Evolutionary conservation across 2,888 invertebrate species (phyloP).

Genomic region (Drosophila anceps): DNA sequence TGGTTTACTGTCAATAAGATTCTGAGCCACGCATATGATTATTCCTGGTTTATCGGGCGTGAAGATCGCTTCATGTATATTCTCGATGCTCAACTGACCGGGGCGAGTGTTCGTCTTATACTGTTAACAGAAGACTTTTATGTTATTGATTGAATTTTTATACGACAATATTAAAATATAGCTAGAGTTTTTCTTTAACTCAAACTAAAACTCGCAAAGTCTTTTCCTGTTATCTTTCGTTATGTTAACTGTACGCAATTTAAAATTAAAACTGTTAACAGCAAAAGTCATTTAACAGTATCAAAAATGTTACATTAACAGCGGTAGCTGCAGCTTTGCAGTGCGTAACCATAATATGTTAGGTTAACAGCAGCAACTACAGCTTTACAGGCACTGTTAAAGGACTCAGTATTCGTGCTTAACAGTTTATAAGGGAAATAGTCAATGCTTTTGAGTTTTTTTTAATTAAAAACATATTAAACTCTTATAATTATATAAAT

Average conservation of each 20-base stretch:
- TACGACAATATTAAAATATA: background rate
- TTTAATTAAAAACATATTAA: background rate
- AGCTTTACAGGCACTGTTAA: background rate
- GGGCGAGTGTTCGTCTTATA: conserved; percentile 58
- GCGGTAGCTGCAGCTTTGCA: background rate
- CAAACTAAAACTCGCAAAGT: background rate
- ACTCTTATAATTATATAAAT: background rate
- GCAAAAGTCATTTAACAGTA: background rate
- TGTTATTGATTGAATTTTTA: background rate
- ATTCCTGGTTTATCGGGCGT: conserved; percentile 85
- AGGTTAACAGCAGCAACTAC: background rate
- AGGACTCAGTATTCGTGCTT: background rate
- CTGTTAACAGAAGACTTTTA: conserved; percentile 20
- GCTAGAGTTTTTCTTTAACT: background rate
- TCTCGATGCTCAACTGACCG: conserved; percentile 71
- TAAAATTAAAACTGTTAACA: background rate
- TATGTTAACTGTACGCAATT: background rate
- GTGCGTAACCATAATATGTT: background rate
- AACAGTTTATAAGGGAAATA: background rate
- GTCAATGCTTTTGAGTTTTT: background rate
- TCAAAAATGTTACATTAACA: background rate
- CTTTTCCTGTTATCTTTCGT: background rate
- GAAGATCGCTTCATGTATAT: conserved; percentile 84
- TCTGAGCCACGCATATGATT: conserved; percentile 85
- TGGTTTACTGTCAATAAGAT: conserved; percentile 83